Percentiles rank a stretch among this genome's conserved stretches.
phyloP scores from a whole-genome alignment of 2,888 invertebrate genomes.

The Platypus cylindrus region DNA sequence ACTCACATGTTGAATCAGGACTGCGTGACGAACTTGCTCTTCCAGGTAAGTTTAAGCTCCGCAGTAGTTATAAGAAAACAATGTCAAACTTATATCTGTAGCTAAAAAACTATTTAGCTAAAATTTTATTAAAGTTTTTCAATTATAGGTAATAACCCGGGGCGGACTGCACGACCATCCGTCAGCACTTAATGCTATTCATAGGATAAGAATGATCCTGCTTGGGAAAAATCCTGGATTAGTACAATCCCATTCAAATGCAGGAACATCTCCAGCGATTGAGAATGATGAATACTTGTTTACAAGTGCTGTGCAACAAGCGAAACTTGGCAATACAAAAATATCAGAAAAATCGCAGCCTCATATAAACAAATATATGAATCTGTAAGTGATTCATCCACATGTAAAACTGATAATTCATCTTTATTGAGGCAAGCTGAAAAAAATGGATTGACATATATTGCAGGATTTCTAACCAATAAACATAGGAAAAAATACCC shows the following conservation, averaged over 20 bases:
- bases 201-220: slow-evolving; percentile 11
- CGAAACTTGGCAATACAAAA: slow-evolving; percentile 5
- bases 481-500: slow-evolving; percentile 3
- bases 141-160: slow-evolving; percentile 3
- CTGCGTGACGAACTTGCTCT: slow-evolving; percentile 14
- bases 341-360: background rate
- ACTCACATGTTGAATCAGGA: slow-evolving; percentile 20
- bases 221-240: slow-evolving; percentile 12
- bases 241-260: slow-evolving; percentile 3
- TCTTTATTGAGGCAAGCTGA: too few species aligned
- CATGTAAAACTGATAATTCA: background rate
- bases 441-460: slow-evolving; percentile 6
- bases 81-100: background rate
- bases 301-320: slow-evolving; percentile 6
- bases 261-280: slow-evolving; percentile 5
- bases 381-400: slow-evolving; percentile 5
- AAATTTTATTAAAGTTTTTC: slow-evolving; percentile 2
- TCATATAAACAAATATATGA: slow-evolving; percentile 1
- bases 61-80: too few species aligned
- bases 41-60: too few species aligned
- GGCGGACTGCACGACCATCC: slow-evolving; percentile 10
- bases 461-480: slow-evolving; percentile 6
- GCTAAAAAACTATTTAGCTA: background rate
- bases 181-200: slow-evolving; percentile 10
- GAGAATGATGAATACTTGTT: slow-evolving; percentile 8